These are phyloP conservation scores for Threskiornis aethiopicus DNA, from an alignment of 2,797 vertebrate species.

Conservation along the genomic window DNA sequence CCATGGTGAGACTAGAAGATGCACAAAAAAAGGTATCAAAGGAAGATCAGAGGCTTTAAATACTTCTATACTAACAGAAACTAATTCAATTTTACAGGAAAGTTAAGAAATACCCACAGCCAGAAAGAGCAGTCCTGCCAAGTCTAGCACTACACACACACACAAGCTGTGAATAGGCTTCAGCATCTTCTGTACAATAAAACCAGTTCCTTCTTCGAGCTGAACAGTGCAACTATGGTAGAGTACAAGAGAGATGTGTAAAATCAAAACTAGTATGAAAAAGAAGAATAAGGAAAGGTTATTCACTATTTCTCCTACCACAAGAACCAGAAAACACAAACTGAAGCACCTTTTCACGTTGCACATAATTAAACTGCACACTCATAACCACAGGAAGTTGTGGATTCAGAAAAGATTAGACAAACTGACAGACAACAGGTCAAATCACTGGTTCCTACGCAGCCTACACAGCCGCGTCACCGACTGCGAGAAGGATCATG, in stretches of 20 bases:
- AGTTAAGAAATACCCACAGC: not conserved
- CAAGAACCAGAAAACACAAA: not conserved
- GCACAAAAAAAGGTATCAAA: not conserved
- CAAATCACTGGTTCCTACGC: not conserved
- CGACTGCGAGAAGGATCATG: accelerated
- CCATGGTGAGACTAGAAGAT: not conserved
- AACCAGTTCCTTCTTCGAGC: not conserved
- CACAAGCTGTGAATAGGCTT: not conserved
- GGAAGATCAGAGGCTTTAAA: not conserved
- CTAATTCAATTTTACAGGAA: not conserved
- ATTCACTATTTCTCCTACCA: not conserved
- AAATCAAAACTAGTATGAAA: not conserved
- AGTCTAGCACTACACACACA: not conserved
- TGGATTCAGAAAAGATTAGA: not conserved
- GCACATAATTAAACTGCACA: not conserved
- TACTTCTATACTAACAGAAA: not conserved
- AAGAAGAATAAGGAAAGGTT: not conserved
- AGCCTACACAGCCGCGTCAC: accelerated
- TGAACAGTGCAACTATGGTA: accelerated
- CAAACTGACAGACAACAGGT: not conserved
- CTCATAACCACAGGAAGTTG: not conserved
- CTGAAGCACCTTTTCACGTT: not conserved
- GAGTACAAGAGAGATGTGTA: not conserved
- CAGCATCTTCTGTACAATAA: not conserved
- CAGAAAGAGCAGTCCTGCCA: not conserved